Evolutionary conservation across 2,888 invertebrate species (phyloP).

Genomic region (Sesia bembeciformis): DNA sequence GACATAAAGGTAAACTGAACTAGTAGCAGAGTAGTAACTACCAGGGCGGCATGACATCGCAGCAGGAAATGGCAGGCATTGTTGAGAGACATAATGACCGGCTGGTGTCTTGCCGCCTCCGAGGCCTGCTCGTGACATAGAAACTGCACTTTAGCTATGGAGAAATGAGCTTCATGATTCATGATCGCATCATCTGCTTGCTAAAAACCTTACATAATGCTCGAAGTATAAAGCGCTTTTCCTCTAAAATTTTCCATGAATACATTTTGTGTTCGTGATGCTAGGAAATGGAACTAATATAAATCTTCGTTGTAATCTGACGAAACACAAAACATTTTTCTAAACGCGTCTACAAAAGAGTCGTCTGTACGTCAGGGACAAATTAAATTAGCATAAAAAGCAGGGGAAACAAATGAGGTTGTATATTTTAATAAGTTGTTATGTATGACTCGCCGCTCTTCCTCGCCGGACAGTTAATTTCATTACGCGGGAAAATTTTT

Average conservation of each 20-base stretch:
- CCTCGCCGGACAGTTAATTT: constrained; percentile 19
- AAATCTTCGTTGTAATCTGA: too few relatives aligned
- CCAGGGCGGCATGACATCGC: not conserved
- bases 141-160: not conserved
- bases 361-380: constrained; percentile 14
- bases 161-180: not conserved
- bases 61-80: constrained; percentile 3
- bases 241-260: too few relatives aligned
- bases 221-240: too few relatives aligned
- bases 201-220: too few relatives aligned
- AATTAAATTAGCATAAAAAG: constrained; percentile 42
- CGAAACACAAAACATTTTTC: too few relatives aligned
- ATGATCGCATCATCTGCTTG: too few relatives aligned
- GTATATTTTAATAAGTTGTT: constrained; percentile 19
- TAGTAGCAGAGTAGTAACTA: not conserved
- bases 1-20: too few relatives aligned
- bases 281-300: too few relatives aligned
- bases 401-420: constrained; percentile 29
- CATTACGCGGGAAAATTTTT: constrained; percentile 24
- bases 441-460: not conserved
- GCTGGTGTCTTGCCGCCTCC: constrained; percentile 2
- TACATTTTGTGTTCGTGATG: too few relatives aligned
- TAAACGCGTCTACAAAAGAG: not conserved
- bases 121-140: constrained; percentile 4
- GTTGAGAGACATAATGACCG: constrained; percentile 5